Percentiles rank a stretch among this genome's conserved stretches.
Conservation (phyloP, 2,797 vertebrate species). For the Dendrocincla tyrannina region DNA sequence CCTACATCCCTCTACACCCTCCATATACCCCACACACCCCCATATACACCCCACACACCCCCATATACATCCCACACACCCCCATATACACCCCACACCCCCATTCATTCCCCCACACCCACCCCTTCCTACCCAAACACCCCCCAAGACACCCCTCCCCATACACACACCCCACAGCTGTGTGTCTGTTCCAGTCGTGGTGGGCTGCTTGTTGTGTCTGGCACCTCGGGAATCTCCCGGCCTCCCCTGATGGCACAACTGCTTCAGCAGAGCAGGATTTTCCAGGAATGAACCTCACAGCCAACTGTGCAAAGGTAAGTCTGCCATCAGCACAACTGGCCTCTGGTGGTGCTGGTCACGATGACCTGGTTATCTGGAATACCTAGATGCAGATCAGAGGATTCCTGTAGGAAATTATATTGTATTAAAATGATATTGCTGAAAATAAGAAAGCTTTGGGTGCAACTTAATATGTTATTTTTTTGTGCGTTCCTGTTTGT, state of each 20-base stretch:
- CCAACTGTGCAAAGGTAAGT: background rate
- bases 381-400: background rate
- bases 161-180: background rate
- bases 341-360: fast-evolving
- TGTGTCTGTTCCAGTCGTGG: fast-evolving
- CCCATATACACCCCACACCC: too few species aligned
- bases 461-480: background rate
- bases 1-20: too few species aligned
- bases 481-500: background rate
- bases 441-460: background rate
- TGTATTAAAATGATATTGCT: background rate
- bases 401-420: background rate
- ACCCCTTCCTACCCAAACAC: background rate
- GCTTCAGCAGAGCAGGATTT: background rate
- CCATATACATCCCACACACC: too few species aligned
- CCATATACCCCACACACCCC: too few species aligned
- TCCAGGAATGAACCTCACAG: background rate
- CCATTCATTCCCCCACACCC: background rate
- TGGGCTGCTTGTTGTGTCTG: fast-evolving
- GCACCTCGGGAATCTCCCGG: fast-evolving
- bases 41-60: too few species aligned
- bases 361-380: background rate
- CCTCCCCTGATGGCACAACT: background rate
- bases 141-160: background rate
- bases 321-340: fast-evolving